These are phyloP conservation scores for Andrena fulva DNA, from an alignment of 2,888 invertebrate genomes.

Conservation along the genomic window DNA sequence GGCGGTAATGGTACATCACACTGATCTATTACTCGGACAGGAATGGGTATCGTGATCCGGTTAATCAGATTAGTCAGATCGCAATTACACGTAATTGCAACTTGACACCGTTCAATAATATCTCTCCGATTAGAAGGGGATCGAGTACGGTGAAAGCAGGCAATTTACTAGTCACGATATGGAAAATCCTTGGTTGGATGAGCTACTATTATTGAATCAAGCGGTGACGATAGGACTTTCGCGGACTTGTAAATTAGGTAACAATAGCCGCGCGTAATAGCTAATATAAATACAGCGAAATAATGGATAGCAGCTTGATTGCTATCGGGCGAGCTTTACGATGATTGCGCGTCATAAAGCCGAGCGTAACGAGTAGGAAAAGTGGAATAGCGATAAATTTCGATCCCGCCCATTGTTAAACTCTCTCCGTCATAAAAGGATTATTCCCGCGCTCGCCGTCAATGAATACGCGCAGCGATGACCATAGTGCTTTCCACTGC, in stretches of 20 bases:
- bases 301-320: not conserved
- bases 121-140: constrained; percentile 20
- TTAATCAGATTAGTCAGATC: constrained; percentile 67
- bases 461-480: constrained; percentile 12
- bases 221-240: not conserved
- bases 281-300: not conserved
- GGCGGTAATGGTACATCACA: constrained; percentile 29
- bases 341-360: not conserved
- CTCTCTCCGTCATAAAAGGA: constrained; percentile 27
- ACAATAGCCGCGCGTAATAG: not conserved
- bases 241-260: not conserved
- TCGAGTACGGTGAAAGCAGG: not conserved
- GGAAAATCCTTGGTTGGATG: not conserved
- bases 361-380: not conserved
- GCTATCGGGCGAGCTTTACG: constrained; percentile 8
- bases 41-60: constrained; percentile 50
- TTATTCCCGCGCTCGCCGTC: not conserved
- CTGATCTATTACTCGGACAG: constrained; percentile 62
- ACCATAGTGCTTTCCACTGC: constrained; percentile 23
- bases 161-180: constrained; percentile 22
- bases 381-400: constrained; percentile 39
- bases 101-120: constrained; percentile 44
- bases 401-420: constrained; percentile 16
- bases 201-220: not conserved
- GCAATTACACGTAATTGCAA: constrained; percentile 70